Base-by-base conservation (phyloP, 2,888 invertebrate genomes). In the Leucoptera coffeella region DNA sequence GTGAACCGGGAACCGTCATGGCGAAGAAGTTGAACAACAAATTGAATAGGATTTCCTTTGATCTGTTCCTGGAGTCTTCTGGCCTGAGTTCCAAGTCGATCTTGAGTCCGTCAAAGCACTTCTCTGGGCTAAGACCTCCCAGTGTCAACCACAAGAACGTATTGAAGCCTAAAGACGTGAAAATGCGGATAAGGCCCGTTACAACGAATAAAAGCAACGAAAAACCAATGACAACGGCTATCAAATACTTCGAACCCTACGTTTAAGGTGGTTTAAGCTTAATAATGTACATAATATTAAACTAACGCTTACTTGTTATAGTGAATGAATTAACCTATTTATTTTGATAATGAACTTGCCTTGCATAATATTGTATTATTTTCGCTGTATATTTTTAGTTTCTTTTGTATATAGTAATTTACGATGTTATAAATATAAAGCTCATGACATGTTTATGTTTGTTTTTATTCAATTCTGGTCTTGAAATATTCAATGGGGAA, bases 71-170 rank as follows among this genome's bases (percentile, higher is more conserved):
- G 26, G 86, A 86, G 51, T 79, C 82, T 12, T 85, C 85, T 27
- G 86, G 86, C 28, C 73, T 86, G 32, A 85, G 85, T 55, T 83
- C 84, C 35, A 86, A 86, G 56, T 83, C 85, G 23, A 81, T 86
- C 41, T 67, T 81, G 39, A 80, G 81, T 7, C 57, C 62, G 15
- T 57, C 36, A 35, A 64, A 54, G 37, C 46, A 46, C 35, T 58
- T 54, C 32, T 35, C 60, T 11, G 56, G 57, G 22, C 35, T 60
- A 38, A 50, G 84, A 37, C 71, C 83, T 29, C 73, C 84, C 26
- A 84, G 78, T 47, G 65, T 59, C 35, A 85, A 84, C 48, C 85
- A 85, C 44, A 82, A 83, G 43, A 81, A 75, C 41, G 80, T 85
- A 47, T 51, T 85, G 30, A 85, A 85, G 43, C 85, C 85, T 30